These are phyloP conservation scores for Catamblyrhynchus diadema DNA, from an alignment of 2,797 vertebrate genomes.

Conservation along the genomic window DNA sequence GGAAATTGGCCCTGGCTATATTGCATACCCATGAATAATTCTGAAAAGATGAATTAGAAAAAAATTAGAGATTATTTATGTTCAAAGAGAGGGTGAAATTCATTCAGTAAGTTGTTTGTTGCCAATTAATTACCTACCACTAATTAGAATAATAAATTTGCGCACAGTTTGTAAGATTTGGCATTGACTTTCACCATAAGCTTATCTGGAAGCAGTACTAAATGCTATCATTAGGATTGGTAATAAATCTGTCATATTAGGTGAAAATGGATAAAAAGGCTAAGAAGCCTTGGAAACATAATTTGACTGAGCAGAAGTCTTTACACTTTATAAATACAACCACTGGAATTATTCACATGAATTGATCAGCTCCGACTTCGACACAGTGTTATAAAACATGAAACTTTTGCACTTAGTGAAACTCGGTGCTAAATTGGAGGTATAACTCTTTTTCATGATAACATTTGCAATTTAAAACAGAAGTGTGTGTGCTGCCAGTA, in stretches of 20 bases:
- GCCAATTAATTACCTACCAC: conserved; percentile 43
- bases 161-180: neutral
- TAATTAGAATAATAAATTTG: conserved; percentile 59
- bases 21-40: neutral
- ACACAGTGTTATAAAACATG: neutral
- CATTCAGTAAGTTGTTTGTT: conserved; percentile 53
- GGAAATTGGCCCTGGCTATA: neutral
- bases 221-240: neutral
- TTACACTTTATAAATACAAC: conserved; percentile 8
- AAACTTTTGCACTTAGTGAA: conserved; percentile 25
- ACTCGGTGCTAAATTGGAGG: neutral
- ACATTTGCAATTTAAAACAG: neutral
- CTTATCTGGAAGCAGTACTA: neutral
- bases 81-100: neutral
- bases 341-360: neutral
- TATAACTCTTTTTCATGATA: conserved; percentile 19
- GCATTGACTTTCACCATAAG: neutral
- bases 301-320: neutral
- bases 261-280: conserved; percentile 6
- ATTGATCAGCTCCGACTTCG: neutral
- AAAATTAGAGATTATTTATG: conserved; percentile 35
- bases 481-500: neutral
- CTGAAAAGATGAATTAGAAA: conserved; percentile 7
- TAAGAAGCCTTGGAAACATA: conserved; percentile 3
- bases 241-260: conserved; percentile 28